Percentiles rank a stretch among this genome's conserved stretches.
Evolutionary conservation across 2,113 vertebrate genomes (phyloP).

Genomic region (Speoplatyrhinus poulsoni): DNA sequence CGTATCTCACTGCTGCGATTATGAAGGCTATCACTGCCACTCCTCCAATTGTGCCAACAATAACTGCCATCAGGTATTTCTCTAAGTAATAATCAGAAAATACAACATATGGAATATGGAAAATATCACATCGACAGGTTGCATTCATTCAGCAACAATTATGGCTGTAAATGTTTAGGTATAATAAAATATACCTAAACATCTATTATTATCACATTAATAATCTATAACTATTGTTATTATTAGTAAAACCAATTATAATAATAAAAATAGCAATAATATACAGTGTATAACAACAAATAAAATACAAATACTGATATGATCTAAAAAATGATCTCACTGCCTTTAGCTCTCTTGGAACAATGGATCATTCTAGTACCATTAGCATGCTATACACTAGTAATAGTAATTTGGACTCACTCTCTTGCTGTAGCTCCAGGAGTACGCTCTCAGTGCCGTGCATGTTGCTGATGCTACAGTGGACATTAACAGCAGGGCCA

Average conservation of each 20-base stretch:
- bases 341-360: background rate
- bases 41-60: conserved; percentile 80
- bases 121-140: background rate
- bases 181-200: no score
- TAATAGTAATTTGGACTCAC: conserved; percentile 70
- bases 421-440: conserved; percentile 87
- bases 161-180: no score
- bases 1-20: conserved; percentile 81
- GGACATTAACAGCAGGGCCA: conserved; percentile 80
- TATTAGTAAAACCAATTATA: background rate
- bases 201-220: no score
- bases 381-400: no score
- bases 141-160: background rate
- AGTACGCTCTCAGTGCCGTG: conserved; percentile 81
- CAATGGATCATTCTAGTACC: no score
- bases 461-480: conserved; percentile 83
- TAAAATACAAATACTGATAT: no score
- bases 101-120: background rate
- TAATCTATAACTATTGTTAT: no score
- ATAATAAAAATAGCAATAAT: background rate
- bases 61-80: conserved; percentile 83
- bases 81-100: conserved; percentile 60
- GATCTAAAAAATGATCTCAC: no score
- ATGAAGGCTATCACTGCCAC: conserved; percentile 83
- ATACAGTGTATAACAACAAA: background rate